Evolutionary conservation across 2,113 vertebrate species (phyloP).

Genomic region (Larimichthys crocea): DNA sequence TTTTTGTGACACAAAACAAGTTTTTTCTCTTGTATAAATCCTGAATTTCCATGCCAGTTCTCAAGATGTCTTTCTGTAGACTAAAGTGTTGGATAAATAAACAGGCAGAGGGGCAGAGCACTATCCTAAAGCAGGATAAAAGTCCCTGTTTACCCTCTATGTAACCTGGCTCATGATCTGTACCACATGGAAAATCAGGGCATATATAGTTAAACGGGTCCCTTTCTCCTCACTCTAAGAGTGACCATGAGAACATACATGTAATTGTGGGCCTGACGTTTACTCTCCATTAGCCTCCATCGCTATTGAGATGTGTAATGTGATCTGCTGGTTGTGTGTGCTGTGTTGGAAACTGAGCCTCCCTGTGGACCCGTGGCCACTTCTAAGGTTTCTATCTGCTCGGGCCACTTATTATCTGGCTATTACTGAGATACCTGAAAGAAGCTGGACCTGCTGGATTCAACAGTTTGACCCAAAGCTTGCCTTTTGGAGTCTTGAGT

Average conservation of each 20-base stretch:
- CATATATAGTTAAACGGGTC: not conserved
- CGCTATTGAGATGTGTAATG: conserved; percentile 33
- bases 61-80: not conserved
- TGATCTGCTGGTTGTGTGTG: conserved; percentile 17
- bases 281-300: not conserved
- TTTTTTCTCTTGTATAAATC: not conserved
- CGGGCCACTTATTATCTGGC: not conserved
- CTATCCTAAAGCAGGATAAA: not conserved
- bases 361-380: conserved; percentile 29
- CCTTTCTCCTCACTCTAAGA: not conserved
- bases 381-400: conserved; percentile 38
- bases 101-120: not conserved
- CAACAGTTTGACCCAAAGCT: not conserved
- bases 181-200: not conserved
- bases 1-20: not conserved
- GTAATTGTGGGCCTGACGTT: not conserved
- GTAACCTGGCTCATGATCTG: not conserved
- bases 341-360: conserved; percentile 39
- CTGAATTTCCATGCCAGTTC: not conserved
- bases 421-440: not conserved
- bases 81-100: not conserved
- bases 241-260: conserved; percentile 5
- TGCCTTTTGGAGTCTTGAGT: not conserved
- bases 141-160: not conserved
- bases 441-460: not conserved